Conservation (phyloP, 2,888 invertebrate species). For the Cosmorhoe ocellata region DNA sequence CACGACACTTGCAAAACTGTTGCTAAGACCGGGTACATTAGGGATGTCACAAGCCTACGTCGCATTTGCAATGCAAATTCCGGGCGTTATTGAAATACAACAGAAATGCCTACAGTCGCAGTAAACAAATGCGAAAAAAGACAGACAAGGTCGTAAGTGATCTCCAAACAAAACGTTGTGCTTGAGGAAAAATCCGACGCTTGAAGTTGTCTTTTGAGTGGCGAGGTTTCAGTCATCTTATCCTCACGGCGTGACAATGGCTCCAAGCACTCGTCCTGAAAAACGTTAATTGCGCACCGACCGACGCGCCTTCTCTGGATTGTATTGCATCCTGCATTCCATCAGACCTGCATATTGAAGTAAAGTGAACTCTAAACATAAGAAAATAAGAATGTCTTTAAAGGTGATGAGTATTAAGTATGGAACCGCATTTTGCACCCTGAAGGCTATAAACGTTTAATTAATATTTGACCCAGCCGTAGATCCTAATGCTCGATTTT, state of each 20-base stretch:
- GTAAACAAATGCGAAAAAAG: conserved; percentile 7
- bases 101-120: conserved; percentile 12
- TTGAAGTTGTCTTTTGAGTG: conserved; percentile 61
- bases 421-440: conserved; percentile 47
- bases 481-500: conserved; percentile 5
- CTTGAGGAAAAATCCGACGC: conserved; percentile 45
- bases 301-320: conserved; percentile 51
- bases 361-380: conserved; percentile 41
- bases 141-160: conserved; percentile 9
- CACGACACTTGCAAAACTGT: conserved; percentile 62
- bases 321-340: conserved; percentile 57
- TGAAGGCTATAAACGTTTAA: conserved; percentile 44
- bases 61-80: conserved; percentile 25
- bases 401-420: conserved; percentile 33
- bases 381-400: conserved; percentile 29
- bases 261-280: conserved; percentile 62
- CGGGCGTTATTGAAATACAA: conserved; percentile 17
- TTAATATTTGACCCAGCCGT: conserved; percentile 34
- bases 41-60: conserved; percentile 25
- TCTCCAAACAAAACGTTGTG: conserved; percentile 32
- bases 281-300: conserved; percentile 74
- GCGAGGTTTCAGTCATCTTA: conserved; percentile 55
- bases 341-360: conserved; percentile 32
- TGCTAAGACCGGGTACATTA: conserved; percentile 25
- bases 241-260: conserved; percentile 65